Evolutionary conservation across 2,113 vertebrate species (phyloP).

Genomic region (Tragelaphus imberbis): DNA sequence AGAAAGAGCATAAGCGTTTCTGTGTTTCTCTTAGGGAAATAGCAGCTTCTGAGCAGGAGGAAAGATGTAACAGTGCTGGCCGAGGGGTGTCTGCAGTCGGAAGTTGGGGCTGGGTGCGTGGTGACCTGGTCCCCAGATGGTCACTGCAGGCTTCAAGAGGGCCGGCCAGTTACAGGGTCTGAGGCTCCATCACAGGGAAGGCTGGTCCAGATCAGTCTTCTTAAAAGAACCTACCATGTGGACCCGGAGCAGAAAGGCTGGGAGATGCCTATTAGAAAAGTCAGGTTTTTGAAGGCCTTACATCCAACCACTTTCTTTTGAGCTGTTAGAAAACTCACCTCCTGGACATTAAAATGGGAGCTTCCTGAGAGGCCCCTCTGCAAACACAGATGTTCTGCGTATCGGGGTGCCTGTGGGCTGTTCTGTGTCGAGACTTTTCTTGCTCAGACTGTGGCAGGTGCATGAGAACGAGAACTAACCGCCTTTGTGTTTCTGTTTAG

Average conservation of each 20-base stretch:
- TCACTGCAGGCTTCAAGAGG: background rate
- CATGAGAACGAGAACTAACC: background rate
- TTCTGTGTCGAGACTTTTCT: background rate
- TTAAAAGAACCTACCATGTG: fast-evolving
- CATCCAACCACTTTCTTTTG: background rate
- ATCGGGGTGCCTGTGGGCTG: background rate
- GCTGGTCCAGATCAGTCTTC: no score
- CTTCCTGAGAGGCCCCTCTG: background rate
- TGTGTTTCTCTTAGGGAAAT: background rate
- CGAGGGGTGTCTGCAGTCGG: fast-evolving
- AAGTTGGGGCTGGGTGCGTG: fast-evolving
- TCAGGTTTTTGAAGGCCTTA: no score
- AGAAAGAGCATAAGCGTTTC: fast-evolving
- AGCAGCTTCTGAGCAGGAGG: background rate
- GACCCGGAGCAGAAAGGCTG: background rate
- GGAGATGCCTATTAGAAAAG: background rate
- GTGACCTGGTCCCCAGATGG: background rate
- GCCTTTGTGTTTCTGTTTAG: constrained; percentile 25
- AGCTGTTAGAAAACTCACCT: background rate
- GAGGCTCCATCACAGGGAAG: background rate
- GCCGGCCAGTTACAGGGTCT: background rate
- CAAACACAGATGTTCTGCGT: background rate
- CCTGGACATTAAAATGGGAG: background rate
- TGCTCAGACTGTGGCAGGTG: background rate
- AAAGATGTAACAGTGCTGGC: fast-evolving